phyloP scores from a whole-genome alignment of 2,797 vertebrate species.

The Melanotaenia trifasciata region DNA sequence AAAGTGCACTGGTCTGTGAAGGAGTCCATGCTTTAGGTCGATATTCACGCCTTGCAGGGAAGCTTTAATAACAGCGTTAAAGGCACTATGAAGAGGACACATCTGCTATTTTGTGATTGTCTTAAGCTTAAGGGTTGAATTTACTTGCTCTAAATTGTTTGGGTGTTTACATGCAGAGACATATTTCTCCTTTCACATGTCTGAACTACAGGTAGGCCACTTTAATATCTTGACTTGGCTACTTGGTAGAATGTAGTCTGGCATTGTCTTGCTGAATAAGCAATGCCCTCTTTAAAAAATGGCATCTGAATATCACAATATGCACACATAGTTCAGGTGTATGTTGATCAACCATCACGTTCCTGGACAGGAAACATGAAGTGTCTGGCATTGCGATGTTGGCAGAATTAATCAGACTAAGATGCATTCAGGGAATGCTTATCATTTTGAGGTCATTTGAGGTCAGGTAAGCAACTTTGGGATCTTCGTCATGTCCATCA shows the following conservation, averaged over 20 bases:
- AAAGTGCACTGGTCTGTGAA: conserved; percentile 79
- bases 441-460: not conserved
- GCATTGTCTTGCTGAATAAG: not conserved
- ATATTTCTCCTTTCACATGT: not conserved
- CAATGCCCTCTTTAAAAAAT: not conserved
- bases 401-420: not conserved
- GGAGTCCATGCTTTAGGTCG: conserved; percentile 73
- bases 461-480: not conserved
- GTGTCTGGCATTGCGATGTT: not conserved
- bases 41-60: conserved; percentile 77
- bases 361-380: not conserved
- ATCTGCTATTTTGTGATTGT: conserved; percentile 43
- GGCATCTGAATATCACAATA: not conserved
- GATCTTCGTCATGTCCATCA: not conserved
- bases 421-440: not conserved
- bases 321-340: not conserved
- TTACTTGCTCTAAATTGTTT: too few species aligned
- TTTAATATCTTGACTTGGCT: not conserved
- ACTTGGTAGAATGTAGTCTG: not conserved
- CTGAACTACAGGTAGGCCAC: not conserved
- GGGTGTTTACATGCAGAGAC: conserved; percentile 24
- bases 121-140: conserved; percentile 4
- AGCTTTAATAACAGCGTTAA: conserved; percentile 78
- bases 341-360: not conserved
- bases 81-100: conserved; percentile 54